Evolutionary conservation across 2,797 vertebrate genomes (phyloP), one percentile per base, ranked within the genome.

Genomic region (Phalloptychus januarius): DNA sequence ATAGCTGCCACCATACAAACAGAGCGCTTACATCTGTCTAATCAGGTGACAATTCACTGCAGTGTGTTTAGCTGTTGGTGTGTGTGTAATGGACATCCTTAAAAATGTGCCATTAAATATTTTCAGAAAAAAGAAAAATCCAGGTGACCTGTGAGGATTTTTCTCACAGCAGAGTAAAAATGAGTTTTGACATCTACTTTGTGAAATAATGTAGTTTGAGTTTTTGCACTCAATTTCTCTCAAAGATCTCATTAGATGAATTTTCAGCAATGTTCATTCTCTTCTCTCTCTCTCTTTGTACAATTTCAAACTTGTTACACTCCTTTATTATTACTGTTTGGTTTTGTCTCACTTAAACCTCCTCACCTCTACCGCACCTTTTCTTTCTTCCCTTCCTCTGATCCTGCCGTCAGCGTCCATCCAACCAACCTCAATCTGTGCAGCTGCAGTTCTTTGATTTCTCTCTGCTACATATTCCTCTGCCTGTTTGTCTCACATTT

Each of bases 211-310:
- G 33, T 73, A 28, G 82, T 88, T 74, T 69, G 25, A 74, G 79
- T 75, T 89, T 65, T 83, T 85, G 89, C 81, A 75, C 67, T 79
- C 79, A 31, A 74, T 85, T 80, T 81, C 72, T 40, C 61, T 83
- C 78, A 77, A 86, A 83, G 65, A 80, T 84, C 85, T 89, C 86
- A 90, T 91, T 87, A 88, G 83, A 86, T 78, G 71, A 84, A 45
- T 77, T 78, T 80, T 86, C 79, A 52, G 48, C 28, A 75, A 69
- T 58, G 28, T 74, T 71, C 38, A 31, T 54, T 20, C 20, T 70
- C 58, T 61, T 25, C 72, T 76, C 50, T 75, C 46, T 38, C 18
- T 81, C 45, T 81, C 69, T 74, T 72, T 86, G 77, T 78, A 28
- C 38, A 31, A 36, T 76, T 80, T n/a, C 25, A 63, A 80, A 63